Evolutionary conservation across 1,140 invertebrate genomes (phyloP).

Genomic region (Pseudomyrmex dendroicus): DNA sequence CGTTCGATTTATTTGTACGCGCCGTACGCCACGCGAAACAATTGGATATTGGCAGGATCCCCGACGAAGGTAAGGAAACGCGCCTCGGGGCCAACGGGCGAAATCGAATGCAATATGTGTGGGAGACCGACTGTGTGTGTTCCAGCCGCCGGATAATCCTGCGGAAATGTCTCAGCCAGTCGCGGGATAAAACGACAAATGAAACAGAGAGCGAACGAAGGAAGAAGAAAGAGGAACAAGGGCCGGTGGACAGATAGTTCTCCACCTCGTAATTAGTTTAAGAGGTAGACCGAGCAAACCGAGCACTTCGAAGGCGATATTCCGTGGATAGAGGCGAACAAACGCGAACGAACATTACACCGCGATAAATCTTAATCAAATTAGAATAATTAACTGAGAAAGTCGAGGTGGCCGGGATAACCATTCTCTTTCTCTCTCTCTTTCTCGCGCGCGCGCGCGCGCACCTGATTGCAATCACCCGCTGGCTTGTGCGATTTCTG

Average conservation of each 20-base stretch:
- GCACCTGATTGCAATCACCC: conserved; percentile 44
- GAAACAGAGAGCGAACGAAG: conserved; percentile 9
- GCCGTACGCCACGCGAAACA: conserved; percentile 10
- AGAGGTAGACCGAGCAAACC: conserved; percentile 38
- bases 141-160: conserved; percentile 30
- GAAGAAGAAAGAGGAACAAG: conserved; percentile 2
- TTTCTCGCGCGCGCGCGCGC: too few species aligned
- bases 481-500: conserved; percentile 26
- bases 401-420: background rate
- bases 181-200: background rate
- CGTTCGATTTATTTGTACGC: conserved; percentile 26
- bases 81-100: background rate
- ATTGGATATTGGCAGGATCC: conserved; percentile 43
- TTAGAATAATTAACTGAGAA: conserved; percentile 61
- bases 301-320: conserved; percentile 47
- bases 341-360: conserved; percentile 21
- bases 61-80: conserved; percentile 18
- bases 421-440: background rate
- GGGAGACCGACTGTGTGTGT: background rate
- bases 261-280: conserved; percentile 58
- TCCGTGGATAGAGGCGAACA: conserved; percentile 38
- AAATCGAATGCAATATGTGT: conserved; percentile 38
- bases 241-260: background rate
- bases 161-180: conserved; percentile 19
- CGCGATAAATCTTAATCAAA: conserved; percentile 62